Evolutionary conservation across 2,113 vertebrate genomes (phyloP).

Genomic region (Sinocyclocheilus rhinocerous): DNA sequence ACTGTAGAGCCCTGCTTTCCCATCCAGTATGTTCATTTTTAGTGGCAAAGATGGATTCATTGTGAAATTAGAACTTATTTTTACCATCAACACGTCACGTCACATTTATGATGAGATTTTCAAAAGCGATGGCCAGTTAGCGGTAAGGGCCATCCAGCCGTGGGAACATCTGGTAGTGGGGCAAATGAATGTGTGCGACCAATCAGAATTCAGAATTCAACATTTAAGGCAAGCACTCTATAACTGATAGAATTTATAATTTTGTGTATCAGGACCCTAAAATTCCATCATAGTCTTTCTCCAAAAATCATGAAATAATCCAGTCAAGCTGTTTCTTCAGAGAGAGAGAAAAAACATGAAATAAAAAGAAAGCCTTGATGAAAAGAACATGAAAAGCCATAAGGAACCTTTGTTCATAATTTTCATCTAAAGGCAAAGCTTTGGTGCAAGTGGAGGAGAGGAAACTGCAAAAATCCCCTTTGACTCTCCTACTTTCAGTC

Average conservation of each 20-base stretch:
- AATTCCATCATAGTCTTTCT: not conserved
- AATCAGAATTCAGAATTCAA: too few relatives aligned
- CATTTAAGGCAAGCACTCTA: too few relatives aligned
- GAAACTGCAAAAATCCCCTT: slow-evolving; percentile 1
- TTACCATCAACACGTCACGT: too few relatives aligned
- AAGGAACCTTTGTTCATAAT: slow-evolving; percentile 23
- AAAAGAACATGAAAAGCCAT: slow-evolving; percentile 22
- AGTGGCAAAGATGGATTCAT: too few relatives aligned
- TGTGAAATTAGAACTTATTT: too few relatives aligned
- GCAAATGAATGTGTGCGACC: too few relatives aligned
- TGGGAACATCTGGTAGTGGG: too few relatives aligned
- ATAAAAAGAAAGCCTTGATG: not conserved
- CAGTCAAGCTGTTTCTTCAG: not conserved
- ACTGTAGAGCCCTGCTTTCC: too few relatives aligned
- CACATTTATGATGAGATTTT: too few relatives aligned
- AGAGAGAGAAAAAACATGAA: not conserved
- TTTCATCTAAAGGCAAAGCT: slow-evolving; percentile 16
- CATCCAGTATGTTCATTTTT: too few relatives aligned
- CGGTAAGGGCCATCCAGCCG: not conserved
- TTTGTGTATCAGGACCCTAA: not conserved
- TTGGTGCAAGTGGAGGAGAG: slow-evolving; percentile 5
- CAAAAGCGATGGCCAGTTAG: too few relatives aligned
- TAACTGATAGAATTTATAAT: too few relatives aligned
- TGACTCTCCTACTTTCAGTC: slow-evolving; percentile 1
- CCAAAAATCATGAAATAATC: not conserved